Evolutionary conservation across 2,888 invertebrate genomes (phyloP).

Genomic region (Limenitis camilla): DNA sequence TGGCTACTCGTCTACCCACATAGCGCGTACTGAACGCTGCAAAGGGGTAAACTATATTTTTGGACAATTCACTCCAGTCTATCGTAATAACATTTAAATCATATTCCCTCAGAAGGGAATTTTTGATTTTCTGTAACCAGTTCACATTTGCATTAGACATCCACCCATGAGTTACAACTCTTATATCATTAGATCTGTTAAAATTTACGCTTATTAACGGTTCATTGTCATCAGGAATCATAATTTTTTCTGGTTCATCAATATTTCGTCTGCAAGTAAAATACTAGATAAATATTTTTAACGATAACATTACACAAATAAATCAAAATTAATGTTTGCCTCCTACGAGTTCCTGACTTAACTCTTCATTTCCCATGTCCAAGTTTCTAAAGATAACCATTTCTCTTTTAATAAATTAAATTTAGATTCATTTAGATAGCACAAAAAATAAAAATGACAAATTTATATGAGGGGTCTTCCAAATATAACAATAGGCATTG

Average conservation of each 20-base stretch:
- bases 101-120: conserved; percentile 47
- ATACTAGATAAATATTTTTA: no score
- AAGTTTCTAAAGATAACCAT: no score
- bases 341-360: no score
- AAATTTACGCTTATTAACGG: conserved; percentile 45
- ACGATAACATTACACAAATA: no score
- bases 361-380: no score
- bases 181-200: conserved; percentile 55
- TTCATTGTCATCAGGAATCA: conserved; percentile 33
- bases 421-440: no score
- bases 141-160: conserved; percentile 48
- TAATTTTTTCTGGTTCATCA: conserved; percentile 40
- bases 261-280: conserved; percentile 41
- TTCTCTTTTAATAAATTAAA: no score
- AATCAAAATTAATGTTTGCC: no score
- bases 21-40: conserved; percentile 59
- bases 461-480: no score
- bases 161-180: conserved; percentile 74
- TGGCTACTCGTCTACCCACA: conserved; percentile 53
- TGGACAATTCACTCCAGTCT: conserved; percentile 61
- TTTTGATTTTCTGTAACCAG: conserved; percentile 59
- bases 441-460: no score
- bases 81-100: conserved; percentile 69
- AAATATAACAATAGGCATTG: no score
- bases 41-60: conserved; percentile 55